A percentile compares a stretch with the other conserved stretches of the same genome.
These are phyloP conservation scores for Lepidurus packardi DNA, from an alignment of 1,140 invertebrate genomes.

Conservation along the genomic window DNA sequence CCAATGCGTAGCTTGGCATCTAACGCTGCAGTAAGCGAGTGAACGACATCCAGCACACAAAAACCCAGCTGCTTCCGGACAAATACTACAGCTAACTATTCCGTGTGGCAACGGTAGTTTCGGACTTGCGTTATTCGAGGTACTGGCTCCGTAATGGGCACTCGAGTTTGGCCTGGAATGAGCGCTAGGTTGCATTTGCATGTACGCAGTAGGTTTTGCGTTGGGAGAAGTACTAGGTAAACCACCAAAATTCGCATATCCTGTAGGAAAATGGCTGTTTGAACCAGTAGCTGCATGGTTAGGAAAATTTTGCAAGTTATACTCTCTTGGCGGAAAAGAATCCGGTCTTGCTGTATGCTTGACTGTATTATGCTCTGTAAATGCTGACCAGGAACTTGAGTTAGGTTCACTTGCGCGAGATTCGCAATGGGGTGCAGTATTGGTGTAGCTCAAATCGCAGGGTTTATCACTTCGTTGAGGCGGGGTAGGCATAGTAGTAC, in stretches of 20 bases:
- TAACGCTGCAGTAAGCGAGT: constrained; percentile 30
- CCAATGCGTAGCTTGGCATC: constrained; percentile 23
- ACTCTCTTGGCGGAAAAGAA: neutral
- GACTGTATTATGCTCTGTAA: neutral
- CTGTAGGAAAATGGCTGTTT: neutral
- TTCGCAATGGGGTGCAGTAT: neutral
- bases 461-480: neutral
- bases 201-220: neutral
- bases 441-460: neutral
- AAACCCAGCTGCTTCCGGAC: constrained; percentile 27
- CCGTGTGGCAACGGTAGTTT: neutral
- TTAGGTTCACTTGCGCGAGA: neutral
- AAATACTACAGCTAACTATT: constrained; percentile 21
- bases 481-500: neutral
- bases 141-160: neutral
- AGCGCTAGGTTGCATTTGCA: neutral
- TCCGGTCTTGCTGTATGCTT: neutral
- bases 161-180: neutral
- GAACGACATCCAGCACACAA: constrained; percentile 29
- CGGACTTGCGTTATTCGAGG: neutral
- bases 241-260: neutral
- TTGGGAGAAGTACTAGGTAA: neutral
- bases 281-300: neutral
- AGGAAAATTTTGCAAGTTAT: neutral
- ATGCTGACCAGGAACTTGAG: neutral